phyloP scores from a whole-genome alignment of 2,888 invertebrate genomes.

The Teleiodes luculella region DNA sequence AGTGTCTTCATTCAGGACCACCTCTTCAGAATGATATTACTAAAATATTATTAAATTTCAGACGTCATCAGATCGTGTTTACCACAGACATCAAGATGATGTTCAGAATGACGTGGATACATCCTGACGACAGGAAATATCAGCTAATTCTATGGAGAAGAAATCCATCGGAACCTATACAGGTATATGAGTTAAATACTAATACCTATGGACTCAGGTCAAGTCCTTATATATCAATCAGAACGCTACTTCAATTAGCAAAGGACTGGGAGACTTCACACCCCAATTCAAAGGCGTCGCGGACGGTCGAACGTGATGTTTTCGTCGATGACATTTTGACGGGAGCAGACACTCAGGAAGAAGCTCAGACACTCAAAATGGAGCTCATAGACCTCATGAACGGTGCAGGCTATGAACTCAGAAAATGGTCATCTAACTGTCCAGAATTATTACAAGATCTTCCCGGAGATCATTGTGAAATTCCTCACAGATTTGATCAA shows the following conservation, averaged over 20 bases:
- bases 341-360: background rate
- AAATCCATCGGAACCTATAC: slow-evolving; percentile 6
- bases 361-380: background rate
- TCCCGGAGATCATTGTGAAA: background rate
- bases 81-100: slow-evolving; percentile 18
- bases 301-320: background rate
- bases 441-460: background rate
- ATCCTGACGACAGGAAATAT: slow-evolving; percentile 16
- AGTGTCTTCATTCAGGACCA: slow-evolving; percentile 16
- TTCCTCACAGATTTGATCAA: background rate
- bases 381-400: background rate
- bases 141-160: slow-evolving; percentile 20
- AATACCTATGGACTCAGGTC: slow-evolving; percentile 21
- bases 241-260: background rate
- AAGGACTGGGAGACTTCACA: background rate
- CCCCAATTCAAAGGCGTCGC: background rate
- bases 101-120: slow-evolving; percentile 16
- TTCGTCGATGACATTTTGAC: background rate
- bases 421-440: background rate
- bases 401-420: background rate
- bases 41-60: slow-evolving; percentile 13
- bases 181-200: slow-evolving; percentile 14
- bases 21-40: slow-evolving; percentile 12
- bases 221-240: background rate
- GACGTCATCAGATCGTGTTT: slow-evolving; percentile 16